These are phyloP conservation scores for Strigamia maritima DNA, from an alignment of 2,888 invertebrate genomes.

Conservation along the genomic window DNA sequence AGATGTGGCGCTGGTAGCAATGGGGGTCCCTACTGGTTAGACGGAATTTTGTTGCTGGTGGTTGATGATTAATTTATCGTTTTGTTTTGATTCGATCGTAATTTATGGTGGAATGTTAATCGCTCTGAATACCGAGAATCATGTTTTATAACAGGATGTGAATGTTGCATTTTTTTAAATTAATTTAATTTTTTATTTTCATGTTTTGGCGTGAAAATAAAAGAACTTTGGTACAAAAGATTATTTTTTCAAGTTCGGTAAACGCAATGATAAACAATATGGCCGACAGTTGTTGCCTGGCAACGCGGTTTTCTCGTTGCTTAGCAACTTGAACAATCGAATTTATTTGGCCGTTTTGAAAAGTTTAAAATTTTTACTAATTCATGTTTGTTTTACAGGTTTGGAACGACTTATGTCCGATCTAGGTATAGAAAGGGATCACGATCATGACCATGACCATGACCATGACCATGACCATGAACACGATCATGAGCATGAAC, in stretches of 20 bases:
- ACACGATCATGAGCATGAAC: background rate
- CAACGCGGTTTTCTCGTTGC: too few species aligned
- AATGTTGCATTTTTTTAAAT: background rate
- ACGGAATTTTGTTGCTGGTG: too few species aligned
- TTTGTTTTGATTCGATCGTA: background rate
- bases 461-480: background rate
- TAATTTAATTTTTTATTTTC: background rate
- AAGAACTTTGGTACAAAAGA: too few species aligned
- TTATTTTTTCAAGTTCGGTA: too few species aligned
- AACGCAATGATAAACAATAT: too few species aligned
- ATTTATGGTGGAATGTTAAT: background rate
- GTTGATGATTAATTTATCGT: background rate
- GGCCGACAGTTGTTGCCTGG: too few species aligned
- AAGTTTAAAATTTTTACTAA: background rate
- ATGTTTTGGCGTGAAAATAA: too few species aligned
- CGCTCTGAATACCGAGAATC: background rate
- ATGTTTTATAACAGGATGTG: background rate
- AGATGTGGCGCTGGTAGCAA: too few species aligned
- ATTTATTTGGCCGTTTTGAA: too few species aligned
- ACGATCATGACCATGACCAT: constrained; percentile 1
- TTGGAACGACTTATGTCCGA: background rate
- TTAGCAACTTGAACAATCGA: too few species aligned
- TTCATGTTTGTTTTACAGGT: background rate
- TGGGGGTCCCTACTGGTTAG: too few species aligned
- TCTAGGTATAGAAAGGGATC: background rate